phyloP scores from a whole-genome alignment of 37 sponge, comb jelly and placozoan genomes.

The Crambe crambe region DNA sequence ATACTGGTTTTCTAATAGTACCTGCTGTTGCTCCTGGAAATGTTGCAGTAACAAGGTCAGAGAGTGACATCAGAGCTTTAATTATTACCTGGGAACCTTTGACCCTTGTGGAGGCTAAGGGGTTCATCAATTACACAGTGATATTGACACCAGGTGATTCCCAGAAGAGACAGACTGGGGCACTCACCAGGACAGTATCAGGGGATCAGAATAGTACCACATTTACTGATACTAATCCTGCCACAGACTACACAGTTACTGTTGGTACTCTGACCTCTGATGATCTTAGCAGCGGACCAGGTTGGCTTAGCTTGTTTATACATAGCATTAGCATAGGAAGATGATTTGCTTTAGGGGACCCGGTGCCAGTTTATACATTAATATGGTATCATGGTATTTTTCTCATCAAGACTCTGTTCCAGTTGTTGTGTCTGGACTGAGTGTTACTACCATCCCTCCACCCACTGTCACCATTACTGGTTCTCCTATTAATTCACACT shows the following conservation, averaged over 20 bases:
- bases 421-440: too few relatives aligned
- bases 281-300: too few relatives aligned
- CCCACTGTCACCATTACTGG: too few relatives aligned
- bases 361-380: too few relatives aligned
- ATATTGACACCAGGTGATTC: neutral
- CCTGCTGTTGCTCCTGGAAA: slow-evolving; percentile 8
- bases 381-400: too few relatives aligned
- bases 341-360: too few relatives aligned
- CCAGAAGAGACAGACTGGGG: slow-evolving; percentile 18
- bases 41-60: neutral
- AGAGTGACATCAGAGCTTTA: slow-evolving; percentile 5
- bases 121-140: slow-evolving; percentile 19
- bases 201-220: neutral
- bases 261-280: neutral
- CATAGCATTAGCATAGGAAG: too few relatives aligned
- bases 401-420: too few relatives aligned
- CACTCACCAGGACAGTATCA: neutral
- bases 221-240: slow-evolving; percentile 15
- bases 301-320: too few relatives aligned
- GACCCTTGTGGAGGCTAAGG: slow-evolving; percentile 34
- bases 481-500: too few relatives aligned
- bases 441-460: too few relatives aligned
- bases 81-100: slow-evolving; percentile 20
- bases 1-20: neutral
- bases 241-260: slow-evolving; percentile 10